These are phyloP conservation scores for Melanotaenia pygmaea DNA, from an alignment of 2,797 vertebrate species.

Conservation along the genomic window DNA sequence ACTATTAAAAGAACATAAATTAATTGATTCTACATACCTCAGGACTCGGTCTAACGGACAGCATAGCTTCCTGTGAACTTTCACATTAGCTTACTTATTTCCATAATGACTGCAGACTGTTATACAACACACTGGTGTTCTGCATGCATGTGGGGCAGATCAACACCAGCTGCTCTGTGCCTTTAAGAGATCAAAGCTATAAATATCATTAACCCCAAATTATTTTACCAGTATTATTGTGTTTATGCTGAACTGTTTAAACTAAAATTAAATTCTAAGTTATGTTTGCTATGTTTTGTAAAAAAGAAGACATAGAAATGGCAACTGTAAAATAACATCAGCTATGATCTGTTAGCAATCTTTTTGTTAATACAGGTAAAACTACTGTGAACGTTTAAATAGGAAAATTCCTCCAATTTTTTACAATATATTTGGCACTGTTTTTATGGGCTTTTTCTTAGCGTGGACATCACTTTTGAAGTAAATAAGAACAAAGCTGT, in stretches of 20 bases:
- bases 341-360: no score
- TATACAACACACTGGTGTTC: constrained; percentile 32
- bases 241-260: not conserved
- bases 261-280: not conserved
- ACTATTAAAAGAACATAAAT: constrained; percentile 21
- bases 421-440: no score
- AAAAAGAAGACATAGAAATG: no score
- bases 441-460: no score
- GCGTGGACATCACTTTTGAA: no score
- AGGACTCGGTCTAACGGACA: constrained; percentile 1
- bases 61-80: constrained; percentile 32
- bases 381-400: no score
- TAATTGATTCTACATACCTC: not conserved
- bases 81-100: constrained; percentile 39
- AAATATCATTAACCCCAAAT: constrained; percentile 6
- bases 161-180: constrained; percentile 15
- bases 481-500: no score
- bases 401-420: no score
- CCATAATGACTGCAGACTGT: constrained; percentile 45
- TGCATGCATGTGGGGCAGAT: not conserved
- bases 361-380: no score
- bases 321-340: no score
- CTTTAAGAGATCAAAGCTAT: constrained; percentile 27
- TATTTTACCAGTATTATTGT: not conserved
- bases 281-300: no score